Evolutionary conservation across 2,797 vertebrate species (phyloP).

Genomic region (Sebastes baramenuke): DNA sequence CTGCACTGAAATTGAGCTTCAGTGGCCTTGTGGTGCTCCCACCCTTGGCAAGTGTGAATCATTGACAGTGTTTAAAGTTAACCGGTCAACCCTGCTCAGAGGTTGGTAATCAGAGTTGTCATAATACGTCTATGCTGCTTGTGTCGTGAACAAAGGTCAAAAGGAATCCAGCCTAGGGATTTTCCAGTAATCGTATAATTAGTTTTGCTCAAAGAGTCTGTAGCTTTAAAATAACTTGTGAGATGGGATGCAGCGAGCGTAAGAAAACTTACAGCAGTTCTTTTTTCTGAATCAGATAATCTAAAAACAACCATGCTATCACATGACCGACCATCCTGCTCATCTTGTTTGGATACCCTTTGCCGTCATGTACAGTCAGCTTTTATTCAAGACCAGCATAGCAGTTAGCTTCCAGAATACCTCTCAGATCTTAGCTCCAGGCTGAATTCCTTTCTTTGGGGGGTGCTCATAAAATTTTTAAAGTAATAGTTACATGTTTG

Average conservation of each 20-base stretch:
- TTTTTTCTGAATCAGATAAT: background rate
- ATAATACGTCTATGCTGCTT: background rate
- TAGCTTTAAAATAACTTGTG: background rate
- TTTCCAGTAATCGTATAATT: background rate
- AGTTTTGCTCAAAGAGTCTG: background rate
- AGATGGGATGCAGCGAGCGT: background rate
- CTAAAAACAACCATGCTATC: background rate
- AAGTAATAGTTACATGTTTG: slow-evolving; percentile 46
- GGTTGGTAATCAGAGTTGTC: slow-evolving; percentile 19
- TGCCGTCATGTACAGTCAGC: background rate
- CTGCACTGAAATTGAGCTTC: slow-evolving; percentile 34
- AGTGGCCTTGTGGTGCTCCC: slow-evolving; percentile 26
- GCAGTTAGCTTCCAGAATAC: background rate
- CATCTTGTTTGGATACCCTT: background rate
- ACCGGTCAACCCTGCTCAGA: background rate
- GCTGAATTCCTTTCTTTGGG: slow-evolving; percentile 14
- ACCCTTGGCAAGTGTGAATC: slow-evolving; percentile 45
- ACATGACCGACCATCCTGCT: background rate
- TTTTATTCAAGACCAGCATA: background rate
- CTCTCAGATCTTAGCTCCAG: slow-evolving; percentile 16
- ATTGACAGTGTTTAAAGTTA: slow-evolving; percentile 41
- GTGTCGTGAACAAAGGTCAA: slow-evolving; percentile 20
- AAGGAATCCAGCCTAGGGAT: background rate
- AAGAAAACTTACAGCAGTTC: background rate
- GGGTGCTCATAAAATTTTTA: slow-evolving; percentile 24